Base-by-base conservation (phyloP, 2,113 vertebrate genomes). In the Strix aluco region DNA sequence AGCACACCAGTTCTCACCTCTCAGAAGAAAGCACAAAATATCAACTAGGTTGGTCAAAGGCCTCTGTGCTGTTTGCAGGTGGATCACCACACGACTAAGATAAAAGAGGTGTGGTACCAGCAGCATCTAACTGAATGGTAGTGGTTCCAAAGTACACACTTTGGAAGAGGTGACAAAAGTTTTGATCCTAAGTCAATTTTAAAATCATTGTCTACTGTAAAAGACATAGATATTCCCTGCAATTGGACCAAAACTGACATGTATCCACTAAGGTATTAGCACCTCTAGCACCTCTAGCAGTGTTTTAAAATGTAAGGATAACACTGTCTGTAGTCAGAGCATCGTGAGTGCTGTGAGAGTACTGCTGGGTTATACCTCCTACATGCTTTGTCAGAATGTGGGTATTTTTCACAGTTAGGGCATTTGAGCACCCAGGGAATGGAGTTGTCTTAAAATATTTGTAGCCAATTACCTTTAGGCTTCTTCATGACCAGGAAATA, bases 301-400 rank as follows among this genome's bases (percentile, higher is more conserved):
- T 34, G 16, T 34, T 65, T 59, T 47, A 34, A 88, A 65, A 69
- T 40, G 16, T 25, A 52, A 42, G 18, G 16, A 26, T 80, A 46
- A 61, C 21, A 3, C 20, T 4, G 2, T 15, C 17, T 52, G 26
- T 46, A 21, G 18, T 84, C 9, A n/a, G 38, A 8, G 9, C 42
- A 44, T 32, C 4, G 1, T 17, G 9, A 51, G 38, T 6, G 17
- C 30, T 42, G 25, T 0, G 1, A 70, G 10, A 65, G 11, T 17
- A 18, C 40, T 17, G 2, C 26, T 66, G 44, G 15, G 3, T 74
- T 15, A 20, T 5, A 20, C 2, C 19, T 32, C 10, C 52, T 63
- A 3, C 10, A 9, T 3, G 13, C 21, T 61, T 38, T 49, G 9
- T 6, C 47, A 72, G 65, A 49, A 42, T 18, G 5, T 40, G 21